Evolutionary conservation across 2,113 vertebrate genomes (phyloP).

Genomic region (Salminus brasiliensis): DNA sequence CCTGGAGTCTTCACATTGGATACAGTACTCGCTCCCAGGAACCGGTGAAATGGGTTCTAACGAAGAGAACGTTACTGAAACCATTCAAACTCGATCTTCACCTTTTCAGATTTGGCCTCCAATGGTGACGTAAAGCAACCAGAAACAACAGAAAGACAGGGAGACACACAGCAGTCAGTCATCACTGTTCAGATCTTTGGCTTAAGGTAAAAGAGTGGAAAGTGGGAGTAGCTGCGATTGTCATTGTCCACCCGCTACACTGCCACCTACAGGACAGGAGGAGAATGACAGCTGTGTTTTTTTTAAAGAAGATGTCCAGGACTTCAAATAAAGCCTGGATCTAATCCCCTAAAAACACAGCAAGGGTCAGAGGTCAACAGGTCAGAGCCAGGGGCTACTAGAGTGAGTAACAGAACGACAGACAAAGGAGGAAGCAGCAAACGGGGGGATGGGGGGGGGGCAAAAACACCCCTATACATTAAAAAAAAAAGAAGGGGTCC

Average conservation of each 20-base stretch:
- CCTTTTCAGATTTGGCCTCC: constrained; percentile 75
- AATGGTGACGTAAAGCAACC: constrained; percentile 65
- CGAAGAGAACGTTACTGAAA: not conserved
- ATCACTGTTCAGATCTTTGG: constrained; percentile 37
- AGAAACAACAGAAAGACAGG: constrained; percentile 43
- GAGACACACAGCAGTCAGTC: constrained; percentile 54
- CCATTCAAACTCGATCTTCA: constrained; percentile 63
- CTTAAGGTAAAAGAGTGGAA: not conserved
- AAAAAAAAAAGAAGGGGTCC: constrained; percentile 56
- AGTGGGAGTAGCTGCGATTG: not conserved
- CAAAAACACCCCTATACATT: constrained; percentile 51
- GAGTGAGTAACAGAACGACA: constrained; percentile 46
- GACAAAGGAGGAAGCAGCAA: constrained; percentile 26
- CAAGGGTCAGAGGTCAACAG: constrained; percentile 44
- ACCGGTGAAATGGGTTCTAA: not conserved
- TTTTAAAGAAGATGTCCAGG: not conserved
- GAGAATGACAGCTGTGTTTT: constrained; percentile 18
- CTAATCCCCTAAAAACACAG: constrained; percentile 39
- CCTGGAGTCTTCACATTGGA: too few relatives aligned
- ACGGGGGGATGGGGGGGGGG: constrained; percentile 41
- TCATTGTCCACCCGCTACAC: constrained; percentile 8
- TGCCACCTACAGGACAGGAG: constrained; percentile 54
- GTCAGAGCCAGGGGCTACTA: constrained; percentile 46
- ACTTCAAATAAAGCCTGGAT: not conserved
- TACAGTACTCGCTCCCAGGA: too few relatives aligned